These are phyloP conservation scores for Seladonia tumulorum DNA, from an alignment of 2,888 invertebrate genomes.

Conservation along the genomic window DNA sequence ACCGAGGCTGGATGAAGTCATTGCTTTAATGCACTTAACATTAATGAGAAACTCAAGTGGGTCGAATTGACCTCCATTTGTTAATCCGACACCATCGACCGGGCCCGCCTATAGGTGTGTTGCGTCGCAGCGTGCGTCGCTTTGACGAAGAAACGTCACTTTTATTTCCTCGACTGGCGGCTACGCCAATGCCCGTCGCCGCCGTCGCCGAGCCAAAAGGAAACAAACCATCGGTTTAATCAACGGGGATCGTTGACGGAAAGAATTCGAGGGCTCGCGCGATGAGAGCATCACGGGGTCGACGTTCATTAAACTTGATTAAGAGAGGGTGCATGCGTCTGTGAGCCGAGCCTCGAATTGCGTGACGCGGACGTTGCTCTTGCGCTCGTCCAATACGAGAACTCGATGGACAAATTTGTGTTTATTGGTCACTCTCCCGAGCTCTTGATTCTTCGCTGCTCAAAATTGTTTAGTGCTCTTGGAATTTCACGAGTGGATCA, in stretches of 20 bases:
- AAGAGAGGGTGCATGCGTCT: conserved; percentile 12
- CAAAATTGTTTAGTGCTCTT: not conserved
- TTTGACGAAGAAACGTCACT: conserved; percentile 11
- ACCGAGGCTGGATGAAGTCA: conserved; percentile 63
- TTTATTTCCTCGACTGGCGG: conserved; percentile 42
- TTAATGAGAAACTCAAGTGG: conserved; percentile 76
- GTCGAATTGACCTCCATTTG: conserved; percentile 77
- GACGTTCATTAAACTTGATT: conserved; percentile 18
- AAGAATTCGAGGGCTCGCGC: conserved; percentile 3
- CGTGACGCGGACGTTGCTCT: not conserved
- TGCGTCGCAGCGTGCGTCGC: not conserved
- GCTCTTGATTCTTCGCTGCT: not conserved
- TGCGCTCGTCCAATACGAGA: not conserved
- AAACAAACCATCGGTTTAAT: conserved; percentile 16
- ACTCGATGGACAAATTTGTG: not conserved
- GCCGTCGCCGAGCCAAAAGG: not conserved
- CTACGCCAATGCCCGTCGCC: not conserved
- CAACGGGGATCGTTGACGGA: not conserved
- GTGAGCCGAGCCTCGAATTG: not conserved
- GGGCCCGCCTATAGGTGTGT: conserved; percentile 9
- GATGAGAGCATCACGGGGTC: conserved; percentile 11
- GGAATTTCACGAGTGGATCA: not conserved
- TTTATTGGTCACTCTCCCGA: too few species aligned
- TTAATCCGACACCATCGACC: conserved; percentile 63
- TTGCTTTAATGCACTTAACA: conserved; percentile 65